A percentile compares a stretch with the other conserved stretches of the same genome.
phyloP scores from a whole-genome alignment of 2,113 vertebrate genomes.

The Cebidichthys violaceus region DNA sequence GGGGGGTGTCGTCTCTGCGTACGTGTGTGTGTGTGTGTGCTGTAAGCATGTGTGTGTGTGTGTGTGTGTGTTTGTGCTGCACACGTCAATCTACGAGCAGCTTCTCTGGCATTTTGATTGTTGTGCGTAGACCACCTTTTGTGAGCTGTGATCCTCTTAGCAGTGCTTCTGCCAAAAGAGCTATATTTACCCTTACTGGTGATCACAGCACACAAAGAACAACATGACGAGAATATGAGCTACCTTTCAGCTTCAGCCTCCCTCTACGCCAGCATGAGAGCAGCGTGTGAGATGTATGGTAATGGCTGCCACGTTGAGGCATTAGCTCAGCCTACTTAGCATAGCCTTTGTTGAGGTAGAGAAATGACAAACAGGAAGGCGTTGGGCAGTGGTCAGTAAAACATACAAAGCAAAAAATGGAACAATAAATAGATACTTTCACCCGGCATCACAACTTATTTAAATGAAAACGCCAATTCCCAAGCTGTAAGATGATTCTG shows the following conservation, averaged over 20 bases:
- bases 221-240: constrained; percentile 54
- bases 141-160: constrained; percentile 76
- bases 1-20: constrained; percentile 35
- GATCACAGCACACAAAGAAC: constrained; percentile 68
- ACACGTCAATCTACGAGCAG: constrained; percentile 45
- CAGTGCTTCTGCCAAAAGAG: constrained; percentile 68
- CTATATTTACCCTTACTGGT: constrained; percentile 72
- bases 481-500: background rate
- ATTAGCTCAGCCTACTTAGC: constrained; percentile 55
- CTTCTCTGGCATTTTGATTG: constrained; percentile 67
- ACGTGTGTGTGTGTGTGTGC: constrained; percentile 40
- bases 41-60: constrained; percentile 34
- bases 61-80: constrained; percentile 36
- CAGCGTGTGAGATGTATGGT: constrained; percentile 49
- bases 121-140: constrained; percentile 70
- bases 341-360: constrained; percentile 47
- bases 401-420: background rate
- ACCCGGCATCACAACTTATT: background rate
- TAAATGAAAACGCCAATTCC: background rate
- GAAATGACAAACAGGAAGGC: constrained; percentile 34
- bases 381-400: constrained; percentile 20
- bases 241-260: constrained; percentile 48
- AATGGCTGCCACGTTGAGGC: constrained; percentile 50
- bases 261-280: constrained; percentile 25
- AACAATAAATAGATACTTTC: background rate